A percentile compares a stretch with the other conserved stretches of the same genome.
Conservation (phyloP, 2,888 invertebrate species). For the Lutraria lutraria region DNA sequence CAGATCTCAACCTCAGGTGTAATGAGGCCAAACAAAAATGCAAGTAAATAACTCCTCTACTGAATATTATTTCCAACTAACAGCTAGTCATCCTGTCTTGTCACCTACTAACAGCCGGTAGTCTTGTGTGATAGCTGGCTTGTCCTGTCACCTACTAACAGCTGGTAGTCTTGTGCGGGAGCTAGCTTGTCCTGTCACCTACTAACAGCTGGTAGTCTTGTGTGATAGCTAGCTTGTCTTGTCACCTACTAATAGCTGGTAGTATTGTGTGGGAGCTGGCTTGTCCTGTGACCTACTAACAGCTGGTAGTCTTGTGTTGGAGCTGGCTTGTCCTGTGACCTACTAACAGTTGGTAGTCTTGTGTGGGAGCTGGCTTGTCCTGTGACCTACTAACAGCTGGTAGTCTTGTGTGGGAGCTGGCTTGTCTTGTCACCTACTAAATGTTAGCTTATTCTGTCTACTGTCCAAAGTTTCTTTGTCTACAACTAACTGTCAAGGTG, state of each 20-base stretch:
- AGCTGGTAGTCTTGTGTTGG: background rate
- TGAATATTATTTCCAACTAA: constrained; percentile 38
- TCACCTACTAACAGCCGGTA: background rate
- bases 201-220: background rate
- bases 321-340: background rate
- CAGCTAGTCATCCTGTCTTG: constrained; percentile 3
- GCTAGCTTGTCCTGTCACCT: constrained; percentile 15
- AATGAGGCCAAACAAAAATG: constrained; percentile 65
- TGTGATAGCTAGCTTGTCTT: background rate
- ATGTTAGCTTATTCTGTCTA: too few species aligned
- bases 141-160: background rate
- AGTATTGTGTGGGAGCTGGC: background rate
- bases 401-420: too few species aligned
- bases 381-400: background rate
- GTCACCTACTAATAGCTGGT: background rate
- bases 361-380: constrained; percentile 18
- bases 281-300: background rate
- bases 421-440: background rate
- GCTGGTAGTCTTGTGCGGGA: background rate
- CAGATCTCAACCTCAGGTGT: constrained; percentile 30
- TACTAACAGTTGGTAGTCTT: background rate
- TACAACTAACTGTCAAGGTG: too few species aligned
- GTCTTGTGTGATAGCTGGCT: background rate
- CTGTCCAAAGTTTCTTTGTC: too few species aligned
- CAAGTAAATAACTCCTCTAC: constrained; percentile 65